A percentile compares a stretch with the other conserved stretches of the same genome.
Conservation (phyloP, 2,113 vertebrate genomes). For the Tupaia tana region DNA sequence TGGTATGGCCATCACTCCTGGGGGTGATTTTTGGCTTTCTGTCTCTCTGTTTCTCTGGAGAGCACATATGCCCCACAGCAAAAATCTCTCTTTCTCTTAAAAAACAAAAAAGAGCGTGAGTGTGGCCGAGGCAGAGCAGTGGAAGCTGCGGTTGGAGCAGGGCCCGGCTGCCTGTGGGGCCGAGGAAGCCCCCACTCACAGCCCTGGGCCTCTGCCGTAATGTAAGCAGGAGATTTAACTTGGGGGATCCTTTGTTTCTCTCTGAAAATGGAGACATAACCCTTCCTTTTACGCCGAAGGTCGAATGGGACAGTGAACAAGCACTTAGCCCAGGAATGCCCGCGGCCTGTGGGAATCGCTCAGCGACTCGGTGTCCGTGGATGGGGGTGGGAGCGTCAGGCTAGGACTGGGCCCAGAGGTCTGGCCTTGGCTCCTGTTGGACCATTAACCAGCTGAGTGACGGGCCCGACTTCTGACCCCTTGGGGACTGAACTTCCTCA, state of each 20-base stretch:
- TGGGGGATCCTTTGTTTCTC: background rate
- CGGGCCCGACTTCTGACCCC: background rate
- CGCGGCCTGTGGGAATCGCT: background rate
- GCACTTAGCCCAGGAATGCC: background rate
- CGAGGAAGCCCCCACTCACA: rapidly evolving
- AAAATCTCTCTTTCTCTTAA: no score
- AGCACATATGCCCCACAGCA: no score
- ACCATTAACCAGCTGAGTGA: background rate
- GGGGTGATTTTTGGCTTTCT: no score
- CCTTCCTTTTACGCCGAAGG: no score
- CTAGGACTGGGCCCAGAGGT: rapidly evolving
- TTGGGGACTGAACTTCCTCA: background rate
- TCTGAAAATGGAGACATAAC: background rate
- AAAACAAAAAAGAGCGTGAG: no score
- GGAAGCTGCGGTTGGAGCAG: background rate
- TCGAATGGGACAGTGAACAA: rapidly evolving
- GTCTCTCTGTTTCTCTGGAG: no score
- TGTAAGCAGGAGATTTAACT: background rate
- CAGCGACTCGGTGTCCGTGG: rapidly evolving
- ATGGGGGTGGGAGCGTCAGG: rapidly evolving
- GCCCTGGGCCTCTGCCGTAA: background rate
- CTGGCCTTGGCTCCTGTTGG: background rate
- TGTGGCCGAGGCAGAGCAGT: no score
- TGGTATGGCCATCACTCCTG: no score
- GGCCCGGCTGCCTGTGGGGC: rapidly evolving